Conservation (phyloP, 2,113 vertebrate species). For the Pedionomus torquatus region DNA sequence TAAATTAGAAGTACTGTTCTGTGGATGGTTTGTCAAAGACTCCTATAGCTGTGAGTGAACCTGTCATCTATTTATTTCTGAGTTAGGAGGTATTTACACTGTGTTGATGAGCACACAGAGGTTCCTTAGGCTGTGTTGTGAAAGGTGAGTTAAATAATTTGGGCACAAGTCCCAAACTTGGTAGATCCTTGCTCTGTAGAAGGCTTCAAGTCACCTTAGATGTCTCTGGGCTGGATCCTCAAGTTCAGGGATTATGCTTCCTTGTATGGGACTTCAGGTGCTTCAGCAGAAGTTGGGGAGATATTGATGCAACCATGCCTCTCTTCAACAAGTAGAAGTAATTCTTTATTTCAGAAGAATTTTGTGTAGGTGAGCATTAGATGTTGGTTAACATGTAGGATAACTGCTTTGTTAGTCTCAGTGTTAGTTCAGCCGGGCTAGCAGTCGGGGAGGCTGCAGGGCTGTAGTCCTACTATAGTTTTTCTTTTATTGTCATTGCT, state of each 20-base stretch:
- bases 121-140: not conserved
- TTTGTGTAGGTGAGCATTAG: not conserved
- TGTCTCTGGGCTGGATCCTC: not conserved
- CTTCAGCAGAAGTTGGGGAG: not conserved
- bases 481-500: not conserved
- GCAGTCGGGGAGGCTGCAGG: not conserved
- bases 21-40: not conserved
- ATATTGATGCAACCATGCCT: not conserved
- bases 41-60: not conserved
- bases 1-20: not conserved
- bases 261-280: not conserved
- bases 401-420: not conserved
- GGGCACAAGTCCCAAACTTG: not conserved
- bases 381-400: fast-evolving
- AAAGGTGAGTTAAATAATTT: not conserved
- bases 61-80: not conserved
- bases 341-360: not conserved
- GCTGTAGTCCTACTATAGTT: not conserved
- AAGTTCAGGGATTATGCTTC: not conserved
- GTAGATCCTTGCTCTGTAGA: not conserved
- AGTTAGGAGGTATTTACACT: not conserved
- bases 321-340: not conserved
- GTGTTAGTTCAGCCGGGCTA: not conserved
- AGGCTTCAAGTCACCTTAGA: not conserved
- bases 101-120: not conserved